Base-by-base conservation (phyloP, 2,888 invertebrate genomes). In the Ornithoptera priamus region DNA sequence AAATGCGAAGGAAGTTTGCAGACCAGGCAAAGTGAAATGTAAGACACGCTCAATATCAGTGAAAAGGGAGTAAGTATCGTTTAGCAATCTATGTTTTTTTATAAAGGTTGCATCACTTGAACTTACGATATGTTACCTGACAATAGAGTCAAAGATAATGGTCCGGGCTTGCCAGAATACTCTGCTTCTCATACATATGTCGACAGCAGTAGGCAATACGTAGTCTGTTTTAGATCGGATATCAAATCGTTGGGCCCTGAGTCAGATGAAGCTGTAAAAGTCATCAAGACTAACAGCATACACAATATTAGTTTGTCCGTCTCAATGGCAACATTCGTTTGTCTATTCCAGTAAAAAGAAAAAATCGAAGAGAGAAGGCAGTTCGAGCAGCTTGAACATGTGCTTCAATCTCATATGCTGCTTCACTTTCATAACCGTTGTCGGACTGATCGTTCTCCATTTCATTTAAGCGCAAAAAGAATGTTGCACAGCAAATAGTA, bases 351-450 rank as follows among this genome's bases (percentile, higher is more conserved):
- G 81, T 24, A 68, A 42, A n/a, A 56, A 60, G 36, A 72, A 73
- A 59, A 72, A 75, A 12, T 62, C 79, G 0, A 39, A 77, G 20
- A 69, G 75, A 0, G 71, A 73, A 18, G 80, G 78, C 53, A 84
- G 30, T 4, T 63, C 80, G 7, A 83, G 83, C 75, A 85, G 78
- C 71, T 84, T 89, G 71, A 82, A 85, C 53, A 77, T 86, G 64
- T 89, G 81, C 75, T 89, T 88, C 74, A 88, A 80, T 71, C 61
- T 88, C 0, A 81, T 84, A 1, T 76, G 81, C 66, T 68, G 63
- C 63, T 59, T 63, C 58, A 39, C 58, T 24, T 10, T 62, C 12
- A 46, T 87, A 2, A 18, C 86, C 0, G 61, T 87, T 2, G 62
- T 85, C 2, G 76, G 80, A 10, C 68, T 83, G 20, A 57, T 57